A percentile compares a stretch with the other conserved stretches of the same genome.
Conservation (phyloP, 2,113 vertebrate genomes). For the Elanoides forficatus region DNA sequence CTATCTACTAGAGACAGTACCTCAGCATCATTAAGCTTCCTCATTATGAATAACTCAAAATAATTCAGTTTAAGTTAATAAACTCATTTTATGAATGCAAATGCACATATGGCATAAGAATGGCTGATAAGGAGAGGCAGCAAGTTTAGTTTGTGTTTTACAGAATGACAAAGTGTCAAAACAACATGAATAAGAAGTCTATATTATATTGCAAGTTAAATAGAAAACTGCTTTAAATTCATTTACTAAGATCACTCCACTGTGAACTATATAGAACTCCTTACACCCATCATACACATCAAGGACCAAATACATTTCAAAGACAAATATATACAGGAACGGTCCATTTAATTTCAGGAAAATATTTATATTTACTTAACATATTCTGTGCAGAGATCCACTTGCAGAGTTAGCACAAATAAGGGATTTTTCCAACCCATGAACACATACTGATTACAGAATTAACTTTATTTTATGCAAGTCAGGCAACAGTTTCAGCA, state of each 20-base stretch:
- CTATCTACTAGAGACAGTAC: neutral
- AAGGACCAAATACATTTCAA: neutral
- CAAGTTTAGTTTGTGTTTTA: neutral
- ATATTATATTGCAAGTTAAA: neutral
- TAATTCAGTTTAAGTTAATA: neutral
- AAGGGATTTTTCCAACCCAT: neutral
- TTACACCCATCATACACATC: neutral
- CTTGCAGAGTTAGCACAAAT: neutral
- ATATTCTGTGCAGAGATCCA: neutral
- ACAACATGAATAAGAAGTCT: neutral
- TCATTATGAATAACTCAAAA: neutral
- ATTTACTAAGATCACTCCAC: neutral
- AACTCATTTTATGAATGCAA: neutral
- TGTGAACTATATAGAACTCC: neutral
- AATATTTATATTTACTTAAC: neutral
- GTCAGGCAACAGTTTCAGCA: neutral
- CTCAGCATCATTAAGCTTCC: neutral
- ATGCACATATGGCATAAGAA: neutral
- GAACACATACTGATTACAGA: neutral
- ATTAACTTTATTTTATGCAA: conserved; percentile 1
- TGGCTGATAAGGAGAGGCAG: neutral
- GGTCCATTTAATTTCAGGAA: neutral
- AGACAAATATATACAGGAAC: neutral
- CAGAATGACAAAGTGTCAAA: neutral
- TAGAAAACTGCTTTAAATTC: neutral